Evolutionary conservation across 2,888 invertebrate species (phyloP), one percentile per base, ranked within the genome.

Genomic region (Endotricha flammealis): DNA sequence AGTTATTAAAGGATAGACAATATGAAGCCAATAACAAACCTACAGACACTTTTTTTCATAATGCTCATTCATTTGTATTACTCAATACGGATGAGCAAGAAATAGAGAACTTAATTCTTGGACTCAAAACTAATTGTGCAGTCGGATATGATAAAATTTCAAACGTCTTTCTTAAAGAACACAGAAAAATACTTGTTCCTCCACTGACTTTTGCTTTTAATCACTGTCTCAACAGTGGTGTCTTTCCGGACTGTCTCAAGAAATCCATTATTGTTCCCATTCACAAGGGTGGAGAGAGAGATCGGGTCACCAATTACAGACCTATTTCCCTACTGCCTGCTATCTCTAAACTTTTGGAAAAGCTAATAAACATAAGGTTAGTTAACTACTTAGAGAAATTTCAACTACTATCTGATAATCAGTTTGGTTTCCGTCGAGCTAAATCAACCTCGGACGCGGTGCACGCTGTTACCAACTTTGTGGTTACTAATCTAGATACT

Each of bases 311-410:
- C 17, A 44, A 44, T 22, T 44, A 38, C 14, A 20, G 44, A 20
- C 44, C 44, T 10, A 44, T 44, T 6, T 37, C 38, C 7, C 24
- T 44, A 9, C 29, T 41, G 11, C 16, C 29, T n/a, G 29, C 32
- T 36, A 35, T 45, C 39, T 44, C 24, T 42, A 35, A 27, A 50
- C 16, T 36, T 8, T 7, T 36, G 8, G 36, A 36, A 29, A 29
- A 24, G 14, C 11, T 36, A 9, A 14, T 36, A 4, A 36, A 36
- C 14, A 30, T 6, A 13, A 20, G 36, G 12, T 17, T 36, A 8
- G 12, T 25, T 4, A 24, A 16, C n/a, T 36, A 24, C 9, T 17
- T 36, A 1, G 8, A 23, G 5, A 36, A 30, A 24, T 24, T 8
- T 7, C 12, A 25, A 4, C 3, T 20, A 2, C 8, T 34, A 5